Conservation (phyloP, 2,888 invertebrate species). For the Spisula subtruncata region DNA sequence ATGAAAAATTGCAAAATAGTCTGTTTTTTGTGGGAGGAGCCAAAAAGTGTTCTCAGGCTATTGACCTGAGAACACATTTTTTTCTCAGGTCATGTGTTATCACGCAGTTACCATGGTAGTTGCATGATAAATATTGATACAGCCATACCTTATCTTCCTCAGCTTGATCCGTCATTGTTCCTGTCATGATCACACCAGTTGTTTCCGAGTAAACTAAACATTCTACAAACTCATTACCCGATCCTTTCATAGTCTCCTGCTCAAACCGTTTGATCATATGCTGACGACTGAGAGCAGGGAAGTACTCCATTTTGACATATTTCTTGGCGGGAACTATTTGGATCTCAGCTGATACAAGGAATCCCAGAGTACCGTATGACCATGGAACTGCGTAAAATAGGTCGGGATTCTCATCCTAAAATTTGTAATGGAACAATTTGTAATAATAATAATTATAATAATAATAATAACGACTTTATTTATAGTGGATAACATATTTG, state of each 20-base stretch:
- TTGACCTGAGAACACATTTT: no score
- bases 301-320: constrained; percentile 90
- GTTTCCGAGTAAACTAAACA: constrained; percentile 91
- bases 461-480: no score
- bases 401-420: constrained; percentile 91
- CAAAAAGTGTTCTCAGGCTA: no score
- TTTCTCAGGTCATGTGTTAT: no score
- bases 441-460: no score
- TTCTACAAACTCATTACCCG: constrained; percentile 92
- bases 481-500: no score
- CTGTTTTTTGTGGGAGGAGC: no score
- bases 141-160: constrained; percentile 90
- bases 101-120: no score
- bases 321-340: constrained; percentile 92
- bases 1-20: no score
- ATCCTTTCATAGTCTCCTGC: constrained; percentile 89
- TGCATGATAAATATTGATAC: background rate
- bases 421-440: background rate
- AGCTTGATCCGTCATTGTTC: constrained; percentile 91
- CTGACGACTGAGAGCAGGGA: constrained; percentile 89
- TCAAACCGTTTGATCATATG: constrained; percentile 87
- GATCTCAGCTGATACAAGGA: constrained; percentile 92
- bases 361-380: constrained; percentile 95
- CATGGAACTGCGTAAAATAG: constrained; percentile 94
- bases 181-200: constrained; percentile 93